Evolutionary conservation across 2,113 vertebrate species (phyloP), one percentile per base, ranked within the genome.

Genomic region (Blennius ocellaris): DNA sequence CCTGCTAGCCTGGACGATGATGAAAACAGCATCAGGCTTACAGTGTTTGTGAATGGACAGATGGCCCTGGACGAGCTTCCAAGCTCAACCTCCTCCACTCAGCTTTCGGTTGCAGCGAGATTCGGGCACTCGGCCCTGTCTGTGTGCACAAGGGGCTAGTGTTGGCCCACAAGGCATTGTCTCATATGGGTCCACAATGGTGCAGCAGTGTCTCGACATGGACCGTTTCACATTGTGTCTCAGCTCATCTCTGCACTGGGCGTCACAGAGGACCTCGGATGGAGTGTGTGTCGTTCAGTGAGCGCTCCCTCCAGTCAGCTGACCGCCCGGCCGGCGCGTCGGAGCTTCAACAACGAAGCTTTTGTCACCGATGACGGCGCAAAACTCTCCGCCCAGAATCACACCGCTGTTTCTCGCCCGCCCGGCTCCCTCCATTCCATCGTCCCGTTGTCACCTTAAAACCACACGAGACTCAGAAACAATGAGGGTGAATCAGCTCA

Each of bases 261-360:
- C 45, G 39, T 69, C 14, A 47, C 51, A 45, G 59, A 59, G 52
- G 39, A 47, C 12, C 30, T 41, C 0, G 69, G 55, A 68, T 6
- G 1, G 52, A 50, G 66, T 58, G 71, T 45, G 61, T 84, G 0
- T 60, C 60, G 50, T 64, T 41, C 1, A 79, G 78, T 54, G 74
- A 78, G 57, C 57, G 11, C 51, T n/a, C n/a, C 60, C 65, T 77
- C 65, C 51, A 30, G 69, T 81, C 80, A 75, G 67, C 53, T 70
- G 75, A 76, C 15, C 1, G 5, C 68, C 66, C 51, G 1, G 59
- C 76, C 68, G 66, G 45, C 36, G 6, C 11, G 40, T 40, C 49
- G 54, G 37, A 71, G 69, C 72, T 65, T 41, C 60, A 78, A 78
- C 77, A 83, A 40, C 39, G 1, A 1, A 1, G 61, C 60, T 56